phyloP scores from a whole-genome alignment of 2,888 invertebrate genomes.

The Orchesella flavescens region DNA sequence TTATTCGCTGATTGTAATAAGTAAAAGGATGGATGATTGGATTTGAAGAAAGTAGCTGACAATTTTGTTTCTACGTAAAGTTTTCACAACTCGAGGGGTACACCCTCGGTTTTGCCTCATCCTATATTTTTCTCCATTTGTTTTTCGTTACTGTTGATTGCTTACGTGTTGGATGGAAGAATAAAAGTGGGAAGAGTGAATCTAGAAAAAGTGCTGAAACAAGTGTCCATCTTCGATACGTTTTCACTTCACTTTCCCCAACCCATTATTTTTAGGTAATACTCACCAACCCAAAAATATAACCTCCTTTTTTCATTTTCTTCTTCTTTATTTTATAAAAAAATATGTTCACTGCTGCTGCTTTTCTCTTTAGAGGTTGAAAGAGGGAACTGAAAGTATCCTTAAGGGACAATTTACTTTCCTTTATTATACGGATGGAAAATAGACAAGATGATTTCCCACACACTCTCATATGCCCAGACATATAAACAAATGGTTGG shows the following conservation, averaged over 20 bases:
- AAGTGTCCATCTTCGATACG: constrained; percentile 11
- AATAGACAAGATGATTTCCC: constrained; percentile 1
- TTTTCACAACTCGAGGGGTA: too few species aligned
- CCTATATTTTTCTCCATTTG: too few species aligned
- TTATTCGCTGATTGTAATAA: too few species aligned
- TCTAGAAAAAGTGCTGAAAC: constrained; percentile 3
- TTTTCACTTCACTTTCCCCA: neutral
- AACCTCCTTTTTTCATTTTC: neutral
- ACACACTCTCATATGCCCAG: neutral
- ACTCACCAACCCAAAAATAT: neutral
- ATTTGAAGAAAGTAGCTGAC: too few species aligned
- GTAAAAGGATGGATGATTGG: too few species aligned
- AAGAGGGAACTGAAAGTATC: neutral
- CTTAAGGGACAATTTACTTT: constrained; percentile 16
- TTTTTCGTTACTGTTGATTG: constrained; percentile 8
- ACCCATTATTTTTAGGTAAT: neutral
- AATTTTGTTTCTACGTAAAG: too few species aligned
- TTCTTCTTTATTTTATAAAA: neutral
- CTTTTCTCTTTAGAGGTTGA: neutral
- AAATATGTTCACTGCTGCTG: neutral
- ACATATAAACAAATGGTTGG: neutral
- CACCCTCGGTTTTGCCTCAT: too few species aligned
- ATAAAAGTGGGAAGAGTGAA: neutral
- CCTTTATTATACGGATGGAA: neutral
- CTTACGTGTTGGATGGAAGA: neutral